These are phyloP conservation scores for Holacanthus passer DNA, from an alignment of 2,113 vertebrate genomes.

Conservation along the genomic window DNA sequence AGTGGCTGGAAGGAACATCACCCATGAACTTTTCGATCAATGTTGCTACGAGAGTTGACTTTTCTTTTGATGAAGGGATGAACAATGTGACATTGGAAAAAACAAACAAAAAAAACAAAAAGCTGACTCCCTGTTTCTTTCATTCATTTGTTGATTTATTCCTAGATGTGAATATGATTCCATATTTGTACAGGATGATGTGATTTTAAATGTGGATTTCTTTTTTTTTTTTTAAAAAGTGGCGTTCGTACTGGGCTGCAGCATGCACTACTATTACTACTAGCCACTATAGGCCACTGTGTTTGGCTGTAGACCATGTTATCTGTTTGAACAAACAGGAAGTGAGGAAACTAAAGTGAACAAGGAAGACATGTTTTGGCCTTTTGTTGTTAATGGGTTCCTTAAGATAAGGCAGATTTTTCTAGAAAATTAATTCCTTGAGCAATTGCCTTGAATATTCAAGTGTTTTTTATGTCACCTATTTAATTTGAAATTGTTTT, in stretches of 20 bases:
- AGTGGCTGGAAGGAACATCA: constrained; percentile 4
- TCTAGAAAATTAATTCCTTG: constrained; percentile 60
- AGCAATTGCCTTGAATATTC: constrained; percentile 72
- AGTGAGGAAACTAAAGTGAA: constrained; percentile 54
- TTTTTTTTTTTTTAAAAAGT: constrained; percentile 50
- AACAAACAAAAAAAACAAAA: constrained; percentile 38
- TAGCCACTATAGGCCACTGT: constrained; percentile 65
- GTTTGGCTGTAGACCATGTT: constrained; percentile 60
- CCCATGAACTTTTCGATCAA: background rate
- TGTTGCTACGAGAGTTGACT: constrained; percentile 30
- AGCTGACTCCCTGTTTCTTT: constrained; percentile 35
- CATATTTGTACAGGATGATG: constrained; percentile 79
- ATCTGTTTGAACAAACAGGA: constrained; percentile 63
- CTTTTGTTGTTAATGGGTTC: constrained; percentile 40
- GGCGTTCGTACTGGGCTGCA: constrained; percentile 62
- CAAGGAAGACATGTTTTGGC: constrained; percentile 41
- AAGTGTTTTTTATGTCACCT: constrained; percentile 74
- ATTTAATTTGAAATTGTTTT: constrained; percentile 84
- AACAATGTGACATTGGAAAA: background rate
- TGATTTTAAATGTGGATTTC: constrained; percentile 72
- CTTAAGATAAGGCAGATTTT: constrained; percentile 38
- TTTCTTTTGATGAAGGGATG: constrained; percentile 27
- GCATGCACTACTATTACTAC: constrained; percentile 66
- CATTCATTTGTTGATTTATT: constrained; percentile 48
- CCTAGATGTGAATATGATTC: constrained; percentile 74